Conservation (phyloP, 1,140 invertebrate species). For the Ceratina calcarata region DNA sequence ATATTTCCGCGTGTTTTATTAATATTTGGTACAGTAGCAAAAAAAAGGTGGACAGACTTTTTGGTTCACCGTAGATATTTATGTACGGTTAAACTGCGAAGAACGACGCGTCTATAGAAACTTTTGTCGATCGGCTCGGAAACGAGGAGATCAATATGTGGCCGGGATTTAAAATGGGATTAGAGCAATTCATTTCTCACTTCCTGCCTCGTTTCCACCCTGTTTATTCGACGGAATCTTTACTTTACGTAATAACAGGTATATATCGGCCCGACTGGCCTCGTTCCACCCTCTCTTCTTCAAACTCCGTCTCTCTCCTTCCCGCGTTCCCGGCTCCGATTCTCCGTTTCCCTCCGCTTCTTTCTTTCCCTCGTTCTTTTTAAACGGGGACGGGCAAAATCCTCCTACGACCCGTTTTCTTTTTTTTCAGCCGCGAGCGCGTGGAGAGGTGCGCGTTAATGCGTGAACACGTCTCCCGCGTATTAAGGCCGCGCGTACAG, state of each 20-base stretch:
- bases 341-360: background rate
- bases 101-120: background rate
- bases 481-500: constrained; percentile 43
- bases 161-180: constrained; percentile 34
- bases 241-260: constrained; percentile 10
- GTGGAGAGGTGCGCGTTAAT: constrained; percentile 35
- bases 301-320: background rate
- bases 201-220: constrained; percentile 34
- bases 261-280: constrained; percentile 2
- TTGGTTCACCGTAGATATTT: no score
- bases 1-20: no score
- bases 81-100: background rate
- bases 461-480: constrained; percentile 32
- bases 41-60: no score
- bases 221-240: constrained; percentile 29
- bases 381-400: constrained; percentile 24
- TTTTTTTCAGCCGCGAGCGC: constrained; percentile 7
- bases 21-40: no score
- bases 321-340: background rate
- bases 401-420: constrained; percentile 21
- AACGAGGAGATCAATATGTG: constrained; percentile 27
- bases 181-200: constrained; percentile 35
- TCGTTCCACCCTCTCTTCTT: background rate
- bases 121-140: background rate
- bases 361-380: background rate